Evolutionary conservation across 2,113 vertebrate species (phyloP).

Genomic region (Mustela lutreola): DNA sequence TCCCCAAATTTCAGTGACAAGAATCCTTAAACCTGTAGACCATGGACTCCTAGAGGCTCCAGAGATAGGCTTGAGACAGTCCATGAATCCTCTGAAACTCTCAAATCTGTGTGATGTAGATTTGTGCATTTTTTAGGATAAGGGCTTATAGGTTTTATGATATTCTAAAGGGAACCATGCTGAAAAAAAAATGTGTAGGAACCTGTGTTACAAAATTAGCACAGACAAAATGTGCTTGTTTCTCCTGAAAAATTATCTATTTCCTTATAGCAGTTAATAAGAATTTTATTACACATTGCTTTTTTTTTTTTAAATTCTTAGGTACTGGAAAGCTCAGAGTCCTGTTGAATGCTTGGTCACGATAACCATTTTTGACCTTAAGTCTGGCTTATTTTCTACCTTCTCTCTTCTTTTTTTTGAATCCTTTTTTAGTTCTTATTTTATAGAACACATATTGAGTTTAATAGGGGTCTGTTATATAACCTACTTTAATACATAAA

Average conservation of each 20-base stretch:
- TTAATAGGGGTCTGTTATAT: background rate
- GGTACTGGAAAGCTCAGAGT: conserved; percentile 6
- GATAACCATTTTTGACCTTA: background rate
- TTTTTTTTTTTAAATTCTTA: background rate
- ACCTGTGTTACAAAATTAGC: background rate
- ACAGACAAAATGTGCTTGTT: conserved; percentile 25
- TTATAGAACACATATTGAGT: background rate
- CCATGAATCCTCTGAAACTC: background rate
- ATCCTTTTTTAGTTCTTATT: background rate
- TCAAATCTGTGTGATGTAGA: background rate
- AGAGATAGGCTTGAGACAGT: background rate
- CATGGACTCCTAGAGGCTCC: background rate
- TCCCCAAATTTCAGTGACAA: background rate
- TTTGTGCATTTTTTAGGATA: background rate
- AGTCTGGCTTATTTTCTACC: conserved; percentile 17
- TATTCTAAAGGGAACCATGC: conserved; percentile 11
- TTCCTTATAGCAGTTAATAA: conserved; percentile 47
- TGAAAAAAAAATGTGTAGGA: conserved; percentile 29
- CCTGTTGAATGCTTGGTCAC: background rate
- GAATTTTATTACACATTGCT: conserved; percentile 26
- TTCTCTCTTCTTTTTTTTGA: background rate
- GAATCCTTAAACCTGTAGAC: background rate
- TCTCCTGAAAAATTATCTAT: conserved; percentile 46
- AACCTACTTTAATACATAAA: background rate
- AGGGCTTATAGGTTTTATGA: background rate